phyloP scores from a whole-genome alignment of 2,888 invertebrate genomes.

The Polylopha cassiicola region DNA sequence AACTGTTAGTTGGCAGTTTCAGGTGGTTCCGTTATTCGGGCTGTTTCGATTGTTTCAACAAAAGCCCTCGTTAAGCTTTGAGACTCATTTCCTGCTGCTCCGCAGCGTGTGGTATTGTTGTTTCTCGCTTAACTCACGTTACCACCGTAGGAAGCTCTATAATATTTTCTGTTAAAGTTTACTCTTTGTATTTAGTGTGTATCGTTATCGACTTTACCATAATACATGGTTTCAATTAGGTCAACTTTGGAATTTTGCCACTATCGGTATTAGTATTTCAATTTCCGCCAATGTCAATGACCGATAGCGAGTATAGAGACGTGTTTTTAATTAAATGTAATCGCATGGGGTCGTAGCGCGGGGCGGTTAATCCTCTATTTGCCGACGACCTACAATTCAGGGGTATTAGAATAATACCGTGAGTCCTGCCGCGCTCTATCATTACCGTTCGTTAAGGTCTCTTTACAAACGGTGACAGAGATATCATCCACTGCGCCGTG shows the following conservation, averaged over 20 bases:
- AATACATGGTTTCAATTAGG: no score
- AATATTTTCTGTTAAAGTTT: not conserved
- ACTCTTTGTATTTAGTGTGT: not conserved
- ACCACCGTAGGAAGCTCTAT: no score
- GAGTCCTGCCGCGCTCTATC: slow-evolving; percentile 32
- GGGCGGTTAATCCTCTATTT: slow-evolving; percentile 20
- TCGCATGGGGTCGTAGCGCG: no score
- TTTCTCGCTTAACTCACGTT: no score
- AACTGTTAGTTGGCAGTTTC: slow-evolving; percentile 48
- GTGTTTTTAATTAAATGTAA: slow-evolving; percentile 4
- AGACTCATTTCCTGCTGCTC: slow-evolving; percentile 23
- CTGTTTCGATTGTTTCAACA: slow-evolving; percentile 32
- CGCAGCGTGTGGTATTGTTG: no score
- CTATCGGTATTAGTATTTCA: no score
- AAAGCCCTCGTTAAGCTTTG: slow-evolving; percentile 29
- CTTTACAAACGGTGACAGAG: slow-evolving; percentile 17
- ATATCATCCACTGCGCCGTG: not conserved
- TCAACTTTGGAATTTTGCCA: no score
- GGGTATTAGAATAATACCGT: slow-evolving; percentile 33
- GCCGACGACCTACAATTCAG: no score
- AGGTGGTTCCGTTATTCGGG: slow-evolving; percentile 34
- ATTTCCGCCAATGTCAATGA: not conserved
- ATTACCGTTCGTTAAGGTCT: slow-evolving; percentile 38
- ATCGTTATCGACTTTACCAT: no score
- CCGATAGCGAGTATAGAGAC: no score